A percentile compares a stretch with the other conserved stretches of the same genome.
These are phyloP conservation scores for Anaspis maculata DNA, from an alignment of 2,888 invertebrate species.

Conservation along the genomic window DNA sequence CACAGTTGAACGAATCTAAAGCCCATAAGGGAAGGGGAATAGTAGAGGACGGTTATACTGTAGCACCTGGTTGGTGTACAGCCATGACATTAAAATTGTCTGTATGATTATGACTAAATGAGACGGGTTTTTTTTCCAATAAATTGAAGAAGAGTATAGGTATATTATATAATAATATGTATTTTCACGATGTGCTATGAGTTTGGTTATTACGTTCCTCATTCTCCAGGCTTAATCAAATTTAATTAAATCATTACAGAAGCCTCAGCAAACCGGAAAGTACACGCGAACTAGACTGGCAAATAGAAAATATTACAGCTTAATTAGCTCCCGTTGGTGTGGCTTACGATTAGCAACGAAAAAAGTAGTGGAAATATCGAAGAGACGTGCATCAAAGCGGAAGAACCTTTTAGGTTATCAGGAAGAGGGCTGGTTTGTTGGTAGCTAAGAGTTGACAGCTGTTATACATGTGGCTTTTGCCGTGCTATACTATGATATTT, in stretches of 20 bases:
- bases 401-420: slow-evolving; percentile 35
- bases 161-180: too few species aligned
- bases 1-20: slow-evolving; percentile 27
- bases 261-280: slow-evolving; percentile 12
- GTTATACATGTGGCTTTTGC: slow-evolving; percentile 36
- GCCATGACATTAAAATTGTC: slow-evolving; percentile 30
- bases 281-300: slow-evolving; percentile 12
- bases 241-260: slow-evolving; percentile 14
- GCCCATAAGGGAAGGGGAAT: slow-evolving; percentile 22
- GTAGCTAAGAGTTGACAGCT: slow-evolving; percentile 36
- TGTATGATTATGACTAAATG: too few species aligned
- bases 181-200: too few species aligned
- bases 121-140: too few species aligned
- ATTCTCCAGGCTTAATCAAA: slow-evolving; percentile 11
- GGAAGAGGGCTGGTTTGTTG: slow-evolving; percentile 33
- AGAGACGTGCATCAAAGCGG: slow-evolving; percentile 22
- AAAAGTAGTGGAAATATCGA: slow-evolving; percentile 23
- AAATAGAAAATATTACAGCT: slow-evolving; percentile 7
- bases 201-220: too few species aligned
- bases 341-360: slow-evolving; percentile 10
- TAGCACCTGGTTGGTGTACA: slow-evolving; percentile 37
- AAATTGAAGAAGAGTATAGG: too few species aligned
- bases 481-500: slow-evolving; percentile 31
- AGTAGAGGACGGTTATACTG: slow-evolving; percentile 33
- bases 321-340: not conserved